A percentile compares a stretch with the other conserved stretches of the same genome.
Conservation (phyloP, 1,140 invertebrate genomes). For the Penaeus japonicus region DNA sequence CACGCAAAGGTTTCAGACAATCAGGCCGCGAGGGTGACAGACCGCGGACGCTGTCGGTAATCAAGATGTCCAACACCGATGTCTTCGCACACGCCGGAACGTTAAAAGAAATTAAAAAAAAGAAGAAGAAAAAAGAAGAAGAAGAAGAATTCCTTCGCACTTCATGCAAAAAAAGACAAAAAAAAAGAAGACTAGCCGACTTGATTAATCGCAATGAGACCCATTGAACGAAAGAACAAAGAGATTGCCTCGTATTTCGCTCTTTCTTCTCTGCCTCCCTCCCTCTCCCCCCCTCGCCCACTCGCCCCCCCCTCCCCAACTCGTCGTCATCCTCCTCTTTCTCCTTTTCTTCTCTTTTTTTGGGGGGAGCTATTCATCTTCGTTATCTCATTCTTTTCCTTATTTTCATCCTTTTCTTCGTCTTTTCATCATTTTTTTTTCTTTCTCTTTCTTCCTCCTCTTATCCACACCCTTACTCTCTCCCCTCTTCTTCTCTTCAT, state of each 20-base stretch:
- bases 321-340: neutral
- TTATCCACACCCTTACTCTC: neutral
- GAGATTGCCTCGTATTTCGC: constrained; percentile 10
- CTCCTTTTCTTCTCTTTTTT: neutral
- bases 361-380: no score
- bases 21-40: neutral
- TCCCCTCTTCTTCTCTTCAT: no score
- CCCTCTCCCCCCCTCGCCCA: neutral
- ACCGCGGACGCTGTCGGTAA: no score
- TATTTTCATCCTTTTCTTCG: no score
- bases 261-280: neutral
- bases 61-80: neutral
- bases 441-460: neutral
- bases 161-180: neutral
- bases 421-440: no score
- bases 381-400: no score
- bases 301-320: neutral
- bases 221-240: constrained; percentile 48
- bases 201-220: constrained; percentile 38
- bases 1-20: neutral
- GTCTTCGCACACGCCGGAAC: neutral
- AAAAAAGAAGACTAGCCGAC: neutral
- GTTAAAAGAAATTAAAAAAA: neutral
- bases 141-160: neutral
- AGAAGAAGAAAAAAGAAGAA: neutral